Evolutionary conservation across 2,797 vertebrate genomes (phyloP), one percentile per base, ranked within the genome.

Genomic region (Crossoptilon crossoptilon): DNA sequence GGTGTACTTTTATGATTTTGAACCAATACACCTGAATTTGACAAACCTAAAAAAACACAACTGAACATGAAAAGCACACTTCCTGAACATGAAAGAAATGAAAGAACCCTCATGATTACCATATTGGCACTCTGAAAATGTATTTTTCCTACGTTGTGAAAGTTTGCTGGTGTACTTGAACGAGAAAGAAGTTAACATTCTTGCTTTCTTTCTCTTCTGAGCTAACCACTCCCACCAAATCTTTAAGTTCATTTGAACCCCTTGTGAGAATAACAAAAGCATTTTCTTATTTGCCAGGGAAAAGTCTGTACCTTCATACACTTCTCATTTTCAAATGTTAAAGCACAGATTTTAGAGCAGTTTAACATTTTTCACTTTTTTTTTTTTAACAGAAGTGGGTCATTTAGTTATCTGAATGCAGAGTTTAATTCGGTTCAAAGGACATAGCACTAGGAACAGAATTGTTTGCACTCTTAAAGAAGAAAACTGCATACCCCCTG

Each of bases 401-500:
- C 6, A 66, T 35, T 69, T 39, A 63, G 39, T 15, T 51, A 33
- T 14, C 43, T 27, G 18, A 79, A 59, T 5, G 39, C 4, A 43
- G 41, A 44, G 5, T 64, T 82, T 31, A 70, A 48, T 2, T 46
- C 21, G 5, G 22, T 46, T 78, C 35, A 87, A 58, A 66, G 39
- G 26, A 7, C 74, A 13, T 9, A 75, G 10, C 7, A 69, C 64
- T 64, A 69, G 41, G 43, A 39, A 46, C 6, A 84, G 70, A 86
- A 48, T 10, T 62, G 66, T 11, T 60, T 48, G 79, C 33, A 37
- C 13, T 17, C 29, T 51, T 19, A 82, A 95, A 91, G 59, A 51
- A 89, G 56, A 82, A 84, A 88, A 76, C 68, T 12, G 39, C 97
- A 69, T 97, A 98, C 98, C 98, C 49, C 95, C 97, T 91, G 97